Evolutionary conservation across 2,888 invertebrate genomes (phyloP).

Genomic region (Stegana nigrithorax): DNA sequence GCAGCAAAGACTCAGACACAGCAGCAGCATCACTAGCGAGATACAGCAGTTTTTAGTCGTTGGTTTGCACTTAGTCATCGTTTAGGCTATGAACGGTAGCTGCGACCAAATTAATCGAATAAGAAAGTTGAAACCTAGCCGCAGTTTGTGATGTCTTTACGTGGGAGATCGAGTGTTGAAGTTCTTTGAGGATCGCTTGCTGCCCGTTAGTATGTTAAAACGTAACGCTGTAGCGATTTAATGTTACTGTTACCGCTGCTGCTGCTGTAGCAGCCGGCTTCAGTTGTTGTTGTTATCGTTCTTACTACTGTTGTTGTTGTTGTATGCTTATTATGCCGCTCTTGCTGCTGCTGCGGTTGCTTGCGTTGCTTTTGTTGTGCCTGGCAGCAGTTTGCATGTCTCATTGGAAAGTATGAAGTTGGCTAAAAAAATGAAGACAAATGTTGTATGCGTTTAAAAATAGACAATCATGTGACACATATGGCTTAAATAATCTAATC

Average conservation of each 20-base stretch:
- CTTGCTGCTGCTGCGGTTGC: constrained; percentile 32
- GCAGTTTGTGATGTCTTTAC: constrained; percentile 34
- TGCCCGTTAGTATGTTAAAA: not conserved
- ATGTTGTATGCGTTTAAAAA: no score
- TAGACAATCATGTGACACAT: no score
- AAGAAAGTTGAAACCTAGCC: no score
- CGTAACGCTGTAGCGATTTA: not conserved
- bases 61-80: no score
- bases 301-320: constrained; percentile 33
- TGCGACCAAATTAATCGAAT: no score
- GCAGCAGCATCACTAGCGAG: no score
- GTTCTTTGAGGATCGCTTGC: constrained; percentile 2
- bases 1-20: no score
- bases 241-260: constrained; percentile 7
- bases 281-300: constrained; percentile 31
- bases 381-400: constrained; percentile 54
- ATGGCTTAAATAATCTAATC: no score
- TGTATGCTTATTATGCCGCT: constrained; percentile 29
- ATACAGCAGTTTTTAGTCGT: no score
- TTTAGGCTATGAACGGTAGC: no score
- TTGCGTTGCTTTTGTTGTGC: constrained; percentile 36
- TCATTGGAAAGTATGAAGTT: constrained; percentile 38
- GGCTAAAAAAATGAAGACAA: no score
- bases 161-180: not conserved
- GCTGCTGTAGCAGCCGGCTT: constrained; percentile 6